Percentiles rank a stretch among this genome's conserved stretches.
Evolutionary conservation across 2,888 invertebrate genomes (phyloP).

Genomic region (Schizaphis graminum): DNA sequence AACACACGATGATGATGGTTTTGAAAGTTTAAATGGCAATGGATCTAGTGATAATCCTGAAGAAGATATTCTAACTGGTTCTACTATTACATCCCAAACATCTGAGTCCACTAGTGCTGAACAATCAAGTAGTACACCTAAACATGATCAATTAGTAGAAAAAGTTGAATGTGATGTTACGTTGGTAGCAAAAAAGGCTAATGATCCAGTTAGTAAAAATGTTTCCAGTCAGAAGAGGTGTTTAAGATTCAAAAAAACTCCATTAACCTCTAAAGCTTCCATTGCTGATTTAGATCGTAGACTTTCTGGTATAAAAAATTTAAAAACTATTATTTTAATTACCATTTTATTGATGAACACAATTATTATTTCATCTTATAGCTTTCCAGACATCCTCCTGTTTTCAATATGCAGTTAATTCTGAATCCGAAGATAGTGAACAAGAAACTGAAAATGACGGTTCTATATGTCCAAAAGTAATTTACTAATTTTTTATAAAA

Average conservation of each 20-base stretch:
- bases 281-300: slow-evolving; percentile 61
- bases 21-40: slow-evolving; percentile 84
- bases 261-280: slow-evolving; percentile 45
- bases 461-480: slow-evolving; percentile 42
- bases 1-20: slow-evolving; percentile 81
- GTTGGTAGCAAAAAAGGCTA: neutral
- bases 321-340: neutral
- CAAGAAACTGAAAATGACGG: slow-evolving; percentile 55
- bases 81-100: slow-evolving; percentile 63
- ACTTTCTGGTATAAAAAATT: slow-evolving; percentile 48
- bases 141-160: slow-evolving; percentile 19
- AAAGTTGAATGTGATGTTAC: slow-evolving; percentile 30
- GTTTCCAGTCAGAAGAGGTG: slow-evolving; percentile 47
- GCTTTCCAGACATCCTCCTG: slow-evolving; percentile 55
- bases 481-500: neutral
- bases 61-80: slow-evolving; percentile 66
- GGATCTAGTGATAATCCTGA: slow-evolving; percentile 77
- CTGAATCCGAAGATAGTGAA: slow-evolving; percentile 63
- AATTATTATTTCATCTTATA: slow-evolving; percentile 2
- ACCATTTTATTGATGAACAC: neutral
- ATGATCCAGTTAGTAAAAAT: slow-evolving; percentile 37
- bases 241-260: slow-evolving; percentile 56
- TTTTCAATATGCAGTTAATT: slow-evolving; percentile 51
- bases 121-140: slow-evolving; percentile 62
- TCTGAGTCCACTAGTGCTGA: slow-evolving; percentile 66